Conservation (phyloP, 64 coral and sea anemone genomes). For the Porites australiensis region DNA sequence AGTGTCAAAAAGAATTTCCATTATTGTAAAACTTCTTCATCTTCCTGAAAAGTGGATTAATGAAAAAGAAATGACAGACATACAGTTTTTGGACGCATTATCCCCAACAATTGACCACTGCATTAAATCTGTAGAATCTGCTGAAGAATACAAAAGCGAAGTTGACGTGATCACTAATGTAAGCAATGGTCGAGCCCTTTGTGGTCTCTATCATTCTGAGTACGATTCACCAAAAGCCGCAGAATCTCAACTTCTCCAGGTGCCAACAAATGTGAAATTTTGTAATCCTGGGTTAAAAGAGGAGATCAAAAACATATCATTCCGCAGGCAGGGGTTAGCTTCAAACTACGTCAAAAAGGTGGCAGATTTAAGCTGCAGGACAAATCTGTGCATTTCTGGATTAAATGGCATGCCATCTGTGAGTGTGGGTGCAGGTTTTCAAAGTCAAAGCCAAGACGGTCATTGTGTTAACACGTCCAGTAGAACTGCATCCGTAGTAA, state of each 20-base stretch:
- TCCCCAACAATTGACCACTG: not conserved
- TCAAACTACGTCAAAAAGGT: not conserved
- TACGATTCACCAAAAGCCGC: constrained; percentile 7
- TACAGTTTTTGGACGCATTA: not conserved
- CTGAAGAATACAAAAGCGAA: not conserved
- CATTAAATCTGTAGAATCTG: not conserved
- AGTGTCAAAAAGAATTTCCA: not conserved
- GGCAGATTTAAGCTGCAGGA: not conserved
- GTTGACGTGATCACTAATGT: not conserved
- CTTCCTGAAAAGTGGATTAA: not conserved
- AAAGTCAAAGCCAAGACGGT: not conserved
- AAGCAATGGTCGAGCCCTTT: not conserved
- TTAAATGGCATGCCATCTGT: not conserved
- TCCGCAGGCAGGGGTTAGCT: not conserved
- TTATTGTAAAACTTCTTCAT: not conserved
- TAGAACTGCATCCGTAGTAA: not conserved
- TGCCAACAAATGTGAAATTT: not conserved
- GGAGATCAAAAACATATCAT: not conserved
- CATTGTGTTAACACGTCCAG: not conserved
- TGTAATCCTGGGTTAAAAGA: not conserved
- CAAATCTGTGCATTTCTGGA: not conserved
- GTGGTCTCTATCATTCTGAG: constrained; percentile 34
- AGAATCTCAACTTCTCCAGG: not conserved
- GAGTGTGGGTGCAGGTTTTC: not conserved
- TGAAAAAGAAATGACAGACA: not conserved